A percentile compares a stretch with the other conserved stretches of the same genome.
These are phyloP conservation scores for Hiodon tergisus DNA, from an alignment of 2,113 vertebrate species.

Conservation along the genomic window DNA sequence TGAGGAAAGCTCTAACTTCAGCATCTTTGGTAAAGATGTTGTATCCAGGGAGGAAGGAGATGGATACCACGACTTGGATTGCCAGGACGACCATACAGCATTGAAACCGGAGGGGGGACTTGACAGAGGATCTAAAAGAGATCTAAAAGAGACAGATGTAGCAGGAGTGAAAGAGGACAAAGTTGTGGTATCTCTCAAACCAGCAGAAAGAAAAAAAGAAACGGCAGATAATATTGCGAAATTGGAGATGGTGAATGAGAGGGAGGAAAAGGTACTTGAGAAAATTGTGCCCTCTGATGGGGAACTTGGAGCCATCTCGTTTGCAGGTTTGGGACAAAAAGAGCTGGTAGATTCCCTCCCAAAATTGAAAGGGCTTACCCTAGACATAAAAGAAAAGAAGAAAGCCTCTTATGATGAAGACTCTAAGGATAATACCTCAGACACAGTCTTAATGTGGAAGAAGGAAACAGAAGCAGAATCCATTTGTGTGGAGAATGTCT, in stretches of 20 bases:
- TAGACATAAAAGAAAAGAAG: conserved; percentile 5
- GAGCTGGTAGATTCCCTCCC: background rate
- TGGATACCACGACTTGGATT: background rate
- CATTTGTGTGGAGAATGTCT: background rate
- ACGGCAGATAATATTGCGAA: background rate
- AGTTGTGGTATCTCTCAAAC: background rate
- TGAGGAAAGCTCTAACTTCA: conserved; percentile 6
- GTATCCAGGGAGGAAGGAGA: conserved; percentile 9
- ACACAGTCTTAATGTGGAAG: background rate
- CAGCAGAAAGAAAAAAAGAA: conserved; percentile 1
- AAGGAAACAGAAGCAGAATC: background rate
- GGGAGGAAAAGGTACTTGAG: conserved; percentile 15
- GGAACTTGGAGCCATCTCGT: background rate
- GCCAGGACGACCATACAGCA: background rate
- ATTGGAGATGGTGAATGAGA: conserved; percentile 1
- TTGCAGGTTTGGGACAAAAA: background rate
- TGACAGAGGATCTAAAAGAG: background rate
- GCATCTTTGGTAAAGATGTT: conserved; percentile 5
- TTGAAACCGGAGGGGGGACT: background rate
- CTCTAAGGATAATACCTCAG: background rate
- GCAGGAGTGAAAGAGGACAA: background rate
- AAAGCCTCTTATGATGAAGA: conserved; percentile 5
- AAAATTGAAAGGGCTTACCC: conserved; percentile 4
- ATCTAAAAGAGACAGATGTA: conserved; percentile 9
- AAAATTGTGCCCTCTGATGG: conserved; percentile 4